Conservation (phyloP, 2,113 vertebrate species). For the Upupa epops region DNA sequence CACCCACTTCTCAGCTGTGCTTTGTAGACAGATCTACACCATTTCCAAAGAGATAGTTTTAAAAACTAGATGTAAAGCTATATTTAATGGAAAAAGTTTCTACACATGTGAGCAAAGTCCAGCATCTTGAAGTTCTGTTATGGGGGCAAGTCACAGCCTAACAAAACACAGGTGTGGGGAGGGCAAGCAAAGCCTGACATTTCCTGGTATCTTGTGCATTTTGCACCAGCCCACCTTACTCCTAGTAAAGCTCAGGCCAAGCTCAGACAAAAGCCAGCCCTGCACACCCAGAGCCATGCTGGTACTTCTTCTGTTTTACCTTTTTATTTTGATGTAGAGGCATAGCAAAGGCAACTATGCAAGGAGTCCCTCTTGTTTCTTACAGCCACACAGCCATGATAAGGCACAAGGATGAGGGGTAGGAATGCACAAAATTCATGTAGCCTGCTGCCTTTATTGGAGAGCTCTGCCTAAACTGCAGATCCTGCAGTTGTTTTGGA, state of each 20-base stretch:
- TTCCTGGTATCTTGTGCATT: neutral
- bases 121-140: neutral
- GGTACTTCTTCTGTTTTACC: fast-evolving
- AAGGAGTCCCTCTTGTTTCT: fast-evolving
- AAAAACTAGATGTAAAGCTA: neutral
- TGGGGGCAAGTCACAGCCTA: neutral
- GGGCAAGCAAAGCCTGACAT: neutral
- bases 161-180: neutral
- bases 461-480: neutral
- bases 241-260: neutral
- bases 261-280: neutral
- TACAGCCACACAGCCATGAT: neutral
- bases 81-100: neutral
- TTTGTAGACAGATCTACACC: neutral
- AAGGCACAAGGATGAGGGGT: neutral
- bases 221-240: neutral
- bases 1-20: neutral
- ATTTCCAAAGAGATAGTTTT: fast-evolving
- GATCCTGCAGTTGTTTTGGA: neutral
- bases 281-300: neutral
- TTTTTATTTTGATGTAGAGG: no score
- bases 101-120: neutral
- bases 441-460: neutral
- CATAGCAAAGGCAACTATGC: no score
- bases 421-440: neutral